phyloP scores from a whole-genome alignment of 2,797 vertebrate species.

The Distichodus sexfasciatus region DNA sequence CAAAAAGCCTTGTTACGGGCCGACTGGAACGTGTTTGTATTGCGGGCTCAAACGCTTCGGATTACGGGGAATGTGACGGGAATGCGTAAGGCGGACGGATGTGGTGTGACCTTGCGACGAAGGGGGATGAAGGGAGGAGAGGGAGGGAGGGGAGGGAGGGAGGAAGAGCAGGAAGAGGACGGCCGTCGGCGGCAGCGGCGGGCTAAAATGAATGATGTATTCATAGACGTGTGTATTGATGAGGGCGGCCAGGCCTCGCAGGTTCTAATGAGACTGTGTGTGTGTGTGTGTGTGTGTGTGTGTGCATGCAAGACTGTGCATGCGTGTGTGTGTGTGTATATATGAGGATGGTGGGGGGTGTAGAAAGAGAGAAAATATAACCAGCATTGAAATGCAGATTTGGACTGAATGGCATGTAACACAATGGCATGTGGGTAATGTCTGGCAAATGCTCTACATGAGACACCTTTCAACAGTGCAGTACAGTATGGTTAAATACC shows the following conservation, averaged over 20 bases:
- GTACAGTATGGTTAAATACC: no score
- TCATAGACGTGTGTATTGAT: slow-evolving; percentile 39
- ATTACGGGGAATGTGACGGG: slow-evolving; percentile 70
- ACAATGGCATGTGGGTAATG: neutral
- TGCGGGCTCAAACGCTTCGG: slow-evolving; percentile 68
- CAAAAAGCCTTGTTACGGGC: slow-evolving; percentile 67
- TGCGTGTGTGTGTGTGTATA: slow-evolving; percentile 1
- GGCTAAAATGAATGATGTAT: slow-evolving; percentile 34
- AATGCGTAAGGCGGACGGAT: slow-evolving; percentile 66
- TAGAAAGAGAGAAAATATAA: neutral
- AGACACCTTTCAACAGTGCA: no score
- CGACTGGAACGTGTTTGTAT: slow-evolving; percentile 73
- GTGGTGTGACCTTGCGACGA: slow-evolving; percentile 68
- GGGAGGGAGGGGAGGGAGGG: no score
- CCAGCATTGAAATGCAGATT: neutral
- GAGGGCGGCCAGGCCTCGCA: slow-evolving; percentile 32
- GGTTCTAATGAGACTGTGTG: slow-evolving; percentile 35
- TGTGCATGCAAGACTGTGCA: no score
- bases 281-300: neutral
- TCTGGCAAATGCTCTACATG: no score
- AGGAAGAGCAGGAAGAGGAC: slow-evolving; percentile 35
- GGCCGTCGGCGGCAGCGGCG: slow-evolving; percentile 25
- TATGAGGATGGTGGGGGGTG: neutral
- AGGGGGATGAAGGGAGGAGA: no score
- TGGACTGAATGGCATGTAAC: neutral